These are phyloP conservation scores for Rhynchomys soricoides DNA, from an alignment of 2,113 vertebrate species.

Conservation along the genomic window DNA sequence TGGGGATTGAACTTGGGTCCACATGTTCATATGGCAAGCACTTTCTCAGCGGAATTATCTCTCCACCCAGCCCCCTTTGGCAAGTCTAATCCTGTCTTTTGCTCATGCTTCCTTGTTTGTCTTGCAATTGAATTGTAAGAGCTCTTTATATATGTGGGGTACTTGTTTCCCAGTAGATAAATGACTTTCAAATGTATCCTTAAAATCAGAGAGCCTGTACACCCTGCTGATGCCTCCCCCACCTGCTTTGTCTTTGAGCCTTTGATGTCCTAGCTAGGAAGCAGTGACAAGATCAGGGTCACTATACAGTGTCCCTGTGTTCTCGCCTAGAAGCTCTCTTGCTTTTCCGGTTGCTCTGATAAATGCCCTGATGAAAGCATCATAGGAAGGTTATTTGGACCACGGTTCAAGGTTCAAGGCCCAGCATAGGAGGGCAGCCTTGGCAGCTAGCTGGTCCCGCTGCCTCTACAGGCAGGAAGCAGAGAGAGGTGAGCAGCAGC, in stretches of 20 bases:
- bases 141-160: neutral
- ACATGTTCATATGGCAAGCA: neutral
- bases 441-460: neutral
- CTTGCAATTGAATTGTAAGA: constrained; percentile 6
- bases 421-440: neutral
- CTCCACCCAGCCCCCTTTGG: neutral
- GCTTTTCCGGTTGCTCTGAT: neutral
- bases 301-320: neutral
- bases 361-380: neutral
- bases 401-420: neutral
- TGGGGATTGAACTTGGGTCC: neutral
- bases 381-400: neutral
- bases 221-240: neutral
- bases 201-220: neutral
- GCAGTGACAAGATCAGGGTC: neutral
- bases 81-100: neutral
- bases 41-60: neutral
- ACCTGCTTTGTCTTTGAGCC: neutral
- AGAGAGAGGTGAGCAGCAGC: neutral
- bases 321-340: neutral
- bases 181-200: neutral
- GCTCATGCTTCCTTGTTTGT: neutral
- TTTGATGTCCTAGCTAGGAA: neutral
- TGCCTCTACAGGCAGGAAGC: neutral
- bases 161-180: neutral